phyloP scores from a whole-genome alignment of 2,113 vertebrate genomes.

The Bubo bubo region DNA sequence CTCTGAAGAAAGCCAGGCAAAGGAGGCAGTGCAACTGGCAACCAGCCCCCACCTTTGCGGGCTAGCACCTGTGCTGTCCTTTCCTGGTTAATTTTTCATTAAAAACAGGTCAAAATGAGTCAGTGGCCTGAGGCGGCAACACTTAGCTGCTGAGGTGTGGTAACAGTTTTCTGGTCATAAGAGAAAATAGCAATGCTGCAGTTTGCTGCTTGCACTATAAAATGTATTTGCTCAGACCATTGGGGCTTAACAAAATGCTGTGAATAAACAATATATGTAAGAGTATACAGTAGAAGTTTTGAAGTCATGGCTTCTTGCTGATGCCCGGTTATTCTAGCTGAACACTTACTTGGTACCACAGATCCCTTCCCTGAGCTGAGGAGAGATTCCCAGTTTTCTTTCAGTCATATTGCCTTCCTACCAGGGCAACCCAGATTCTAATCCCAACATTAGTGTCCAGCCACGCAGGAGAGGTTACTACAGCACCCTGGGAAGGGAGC shows the following conservation, averaged over 20 bases:
- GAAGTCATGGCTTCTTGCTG: neutral
- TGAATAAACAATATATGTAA: neutral
- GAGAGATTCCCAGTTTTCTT: neutral
- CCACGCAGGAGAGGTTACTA: neutral
- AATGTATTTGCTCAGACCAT: neutral
- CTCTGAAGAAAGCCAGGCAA: neutral
- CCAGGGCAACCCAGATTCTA: neutral
- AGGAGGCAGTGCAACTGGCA: accelerated
- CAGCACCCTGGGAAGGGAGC: neutral
- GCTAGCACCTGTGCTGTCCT: neutral
- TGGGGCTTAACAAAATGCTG: neutral
- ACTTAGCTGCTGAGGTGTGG: neutral
- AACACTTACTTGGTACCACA: neutral
- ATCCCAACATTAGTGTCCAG: neutral
- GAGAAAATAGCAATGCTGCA: neutral
- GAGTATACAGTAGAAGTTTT: neutral
- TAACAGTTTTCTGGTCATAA: neutral
- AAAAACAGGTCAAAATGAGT: neutral
- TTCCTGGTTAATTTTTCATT: neutral
- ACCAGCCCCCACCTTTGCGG: neutral
- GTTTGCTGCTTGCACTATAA: neutral
- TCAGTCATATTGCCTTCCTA: accelerated
- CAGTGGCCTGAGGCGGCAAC: neutral
- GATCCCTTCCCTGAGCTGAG: neutral
- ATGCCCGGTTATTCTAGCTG: neutral